Percentiles rank a stretch among this genome's conserved stretches.
phyloP scores from a whole-genome alignment of 2,797 vertebrate species.

The Eutrigla gurnardus region DNA sequence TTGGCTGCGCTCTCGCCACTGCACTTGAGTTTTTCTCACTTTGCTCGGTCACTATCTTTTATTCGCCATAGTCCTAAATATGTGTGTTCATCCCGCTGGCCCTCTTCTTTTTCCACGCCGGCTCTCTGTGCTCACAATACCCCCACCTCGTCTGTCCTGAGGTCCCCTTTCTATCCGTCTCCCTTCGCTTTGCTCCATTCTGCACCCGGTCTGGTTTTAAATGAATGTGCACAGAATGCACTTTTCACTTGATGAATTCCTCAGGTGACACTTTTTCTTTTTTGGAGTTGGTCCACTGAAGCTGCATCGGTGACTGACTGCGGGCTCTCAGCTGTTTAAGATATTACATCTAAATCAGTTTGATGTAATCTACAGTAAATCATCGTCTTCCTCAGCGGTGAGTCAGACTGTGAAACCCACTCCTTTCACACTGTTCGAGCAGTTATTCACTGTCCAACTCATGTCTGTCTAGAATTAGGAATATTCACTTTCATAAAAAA shows the following conservation, averaged over 20 bases:
- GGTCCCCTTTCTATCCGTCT: constrained; percentile 2
- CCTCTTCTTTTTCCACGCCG: constrained; percentile 34
- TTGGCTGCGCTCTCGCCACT: constrained; percentile 8
- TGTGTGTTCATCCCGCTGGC: constrained; percentile 49
- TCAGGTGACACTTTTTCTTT: constrained; percentile 1
- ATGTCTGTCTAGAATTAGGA: background rate
- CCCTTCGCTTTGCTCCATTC: constrained; percentile 5
- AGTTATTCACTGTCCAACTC: constrained; percentile 19
- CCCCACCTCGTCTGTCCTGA: constrained; percentile 12
- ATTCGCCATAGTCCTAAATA: constrained; percentile 38
- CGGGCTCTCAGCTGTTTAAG: constrained; percentile 6
- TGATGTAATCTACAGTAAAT: constrained; percentile 5
- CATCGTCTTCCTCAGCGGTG: background rate
- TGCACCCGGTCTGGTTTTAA: constrained; percentile 3
- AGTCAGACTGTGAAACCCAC: constrained; percentile 28
- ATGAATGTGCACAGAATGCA: background rate
- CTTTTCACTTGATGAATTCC: constrained; percentile 9
- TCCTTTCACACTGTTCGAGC: constrained; percentile 4
- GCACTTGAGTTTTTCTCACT: constrained; percentile 30
- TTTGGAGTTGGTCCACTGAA: constrained; percentile 1
- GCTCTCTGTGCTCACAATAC: background rate
- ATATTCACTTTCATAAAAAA: too few species aligned
- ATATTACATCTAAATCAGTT: constrained; percentile 15
- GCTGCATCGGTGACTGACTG: constrained; percentile 11
- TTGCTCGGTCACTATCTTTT: constrained; percentile 49